These are phyloP conservation scores for Nettapus auritus DNA, from an alignment of 2,113 vertebrate species.

Conservation along the genomic window DNA sequence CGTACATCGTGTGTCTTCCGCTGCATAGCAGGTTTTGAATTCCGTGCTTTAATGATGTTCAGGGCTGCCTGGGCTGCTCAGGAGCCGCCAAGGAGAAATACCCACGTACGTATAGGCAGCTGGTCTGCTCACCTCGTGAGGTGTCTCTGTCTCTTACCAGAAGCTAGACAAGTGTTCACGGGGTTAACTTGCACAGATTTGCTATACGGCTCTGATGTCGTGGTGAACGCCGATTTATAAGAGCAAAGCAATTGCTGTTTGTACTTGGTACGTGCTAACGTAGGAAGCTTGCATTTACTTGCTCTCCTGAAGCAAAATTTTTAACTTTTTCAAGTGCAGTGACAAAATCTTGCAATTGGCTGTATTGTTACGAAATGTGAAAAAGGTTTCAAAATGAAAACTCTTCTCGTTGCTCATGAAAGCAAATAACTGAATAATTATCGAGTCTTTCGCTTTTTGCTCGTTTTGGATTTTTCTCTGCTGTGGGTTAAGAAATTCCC, in stretches of 20 bases:
- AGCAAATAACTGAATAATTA: neutral
- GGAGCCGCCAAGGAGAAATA: neutral
- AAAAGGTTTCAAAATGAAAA: neutral
- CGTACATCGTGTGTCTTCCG: neutral
- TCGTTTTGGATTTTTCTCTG: neutral
- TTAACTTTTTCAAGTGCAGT: neutral
- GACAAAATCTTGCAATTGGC: neutral
- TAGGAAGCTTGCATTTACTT: neutral
- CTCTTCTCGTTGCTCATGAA: neutral
- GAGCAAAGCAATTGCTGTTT: neutral
- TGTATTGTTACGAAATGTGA: neutral
- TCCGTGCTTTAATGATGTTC: neutral
- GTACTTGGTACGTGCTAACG: neutral
- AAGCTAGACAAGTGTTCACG: neutral
- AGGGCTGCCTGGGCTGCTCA: neutral
- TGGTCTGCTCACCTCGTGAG: neutral
- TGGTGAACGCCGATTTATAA: neutral
- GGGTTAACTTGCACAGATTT: neutral
- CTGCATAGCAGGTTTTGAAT: neutral
- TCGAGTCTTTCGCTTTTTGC: neutral
- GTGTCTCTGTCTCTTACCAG: neutral
- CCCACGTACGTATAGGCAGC: neutral
- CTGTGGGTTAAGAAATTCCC: constrained; percentile 11
- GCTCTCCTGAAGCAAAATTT: neutral
- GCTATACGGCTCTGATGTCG: neutral